phyloP scores from a whole-genome alignment of 2,797 vertebrate species.

The Acanthurus tractus region DNA sequence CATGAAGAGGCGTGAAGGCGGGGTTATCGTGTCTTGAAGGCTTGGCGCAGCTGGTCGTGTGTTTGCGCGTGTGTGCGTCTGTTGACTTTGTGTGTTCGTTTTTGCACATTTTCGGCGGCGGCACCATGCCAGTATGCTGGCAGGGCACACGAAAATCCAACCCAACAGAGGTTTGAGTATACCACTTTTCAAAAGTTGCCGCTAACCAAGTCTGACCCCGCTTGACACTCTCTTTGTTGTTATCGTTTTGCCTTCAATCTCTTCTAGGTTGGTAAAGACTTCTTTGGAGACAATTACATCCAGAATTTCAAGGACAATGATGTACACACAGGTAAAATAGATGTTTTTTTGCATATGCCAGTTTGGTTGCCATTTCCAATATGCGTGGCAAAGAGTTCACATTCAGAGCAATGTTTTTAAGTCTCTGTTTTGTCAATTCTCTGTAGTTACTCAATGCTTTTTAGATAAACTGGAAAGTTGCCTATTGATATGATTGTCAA shows the following conservation, averaged over 20 bases:
- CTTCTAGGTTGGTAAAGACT: conserved; percentile 94
- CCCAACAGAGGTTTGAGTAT: conserved; percentile 81
- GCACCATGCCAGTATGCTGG: conserved; percentile 83
- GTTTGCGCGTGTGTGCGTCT: conserved; percentile 77
- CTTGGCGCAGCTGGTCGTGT: conserved; percentile 86
- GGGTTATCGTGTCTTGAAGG: conserved; percentile 86
- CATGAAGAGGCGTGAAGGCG: conserved; percentile 84
- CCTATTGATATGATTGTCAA: conserved; percentile 27
- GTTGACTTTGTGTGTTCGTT: conserved; percentile 79
- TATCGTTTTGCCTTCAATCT: conserved; percentile 78
- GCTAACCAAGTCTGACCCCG: conserved; percentile 87
- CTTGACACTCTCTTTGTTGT: conserved; percentile 81
- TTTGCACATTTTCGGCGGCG: conserved; percentile 79
- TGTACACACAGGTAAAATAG: conserved; percentile 92
- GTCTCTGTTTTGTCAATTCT: conserved; percentile 31
- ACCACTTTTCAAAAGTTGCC: conserved; percentile 85
- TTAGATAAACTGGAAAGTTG: neutral
- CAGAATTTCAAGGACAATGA: conserved; percentile 94
- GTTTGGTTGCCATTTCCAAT: conserved; percentile 59
- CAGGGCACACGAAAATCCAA: conserved; percentile 80
- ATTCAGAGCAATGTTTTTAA: conserved; percentile 23
- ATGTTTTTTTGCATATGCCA: conserved; percentile 36
- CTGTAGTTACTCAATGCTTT: conserved; percentile 23
- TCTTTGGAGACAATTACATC: conserved; percentile 96
- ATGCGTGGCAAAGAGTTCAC: conserved; percentile 47